Evolutionary conservation across 2,797 vertebrate genomes (phyloP).

Genomic region (Sebastes kiyomatsui): DNA sequence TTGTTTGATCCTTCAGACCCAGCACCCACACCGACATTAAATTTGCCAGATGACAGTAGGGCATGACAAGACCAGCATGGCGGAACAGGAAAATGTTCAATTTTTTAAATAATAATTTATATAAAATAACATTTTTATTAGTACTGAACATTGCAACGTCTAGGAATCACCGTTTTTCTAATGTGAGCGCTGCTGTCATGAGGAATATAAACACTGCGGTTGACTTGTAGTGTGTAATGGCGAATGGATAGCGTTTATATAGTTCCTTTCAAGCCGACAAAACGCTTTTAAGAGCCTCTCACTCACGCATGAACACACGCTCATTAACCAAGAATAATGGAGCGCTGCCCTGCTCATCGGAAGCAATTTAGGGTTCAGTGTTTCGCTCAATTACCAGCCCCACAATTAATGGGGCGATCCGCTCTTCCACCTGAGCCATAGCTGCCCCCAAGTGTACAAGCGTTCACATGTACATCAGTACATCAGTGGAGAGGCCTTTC

Average conservation of each 20-base stretch:
- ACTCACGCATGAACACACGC: not conserved
- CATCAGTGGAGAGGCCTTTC: not conserved
- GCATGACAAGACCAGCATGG: not conserved
- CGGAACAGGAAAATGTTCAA: not conserved
- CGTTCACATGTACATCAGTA: not conserved
- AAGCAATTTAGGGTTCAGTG: conserved; percentile 15
- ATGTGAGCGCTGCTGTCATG: not conserved
- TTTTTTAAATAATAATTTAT: not conserved
- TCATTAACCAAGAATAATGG: conserved; percentile 20
- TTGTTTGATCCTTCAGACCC: not conserved
- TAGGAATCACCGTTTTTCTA: not conserved
- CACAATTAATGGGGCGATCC: not conserved
- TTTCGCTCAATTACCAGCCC: conserved; percentile 18
- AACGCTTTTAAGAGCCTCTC: not conserved
- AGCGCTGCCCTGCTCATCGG: conserved; percentile 10
- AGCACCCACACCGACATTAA: not conserved
- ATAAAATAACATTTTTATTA: too few species aligned
- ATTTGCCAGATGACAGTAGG: not conserved
- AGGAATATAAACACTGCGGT: not conserved
- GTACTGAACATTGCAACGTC: not conserved
- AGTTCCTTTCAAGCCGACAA: not conserved
- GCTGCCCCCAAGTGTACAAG: not conserved
- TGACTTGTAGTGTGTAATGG: not conserved
- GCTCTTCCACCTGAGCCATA: conserved; percentile 14
- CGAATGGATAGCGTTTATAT: not conserved